Evolutionary conservation across 2,797 vertebrate species (phyloP).

Genomic region (Rallus crepitans): DNA sequence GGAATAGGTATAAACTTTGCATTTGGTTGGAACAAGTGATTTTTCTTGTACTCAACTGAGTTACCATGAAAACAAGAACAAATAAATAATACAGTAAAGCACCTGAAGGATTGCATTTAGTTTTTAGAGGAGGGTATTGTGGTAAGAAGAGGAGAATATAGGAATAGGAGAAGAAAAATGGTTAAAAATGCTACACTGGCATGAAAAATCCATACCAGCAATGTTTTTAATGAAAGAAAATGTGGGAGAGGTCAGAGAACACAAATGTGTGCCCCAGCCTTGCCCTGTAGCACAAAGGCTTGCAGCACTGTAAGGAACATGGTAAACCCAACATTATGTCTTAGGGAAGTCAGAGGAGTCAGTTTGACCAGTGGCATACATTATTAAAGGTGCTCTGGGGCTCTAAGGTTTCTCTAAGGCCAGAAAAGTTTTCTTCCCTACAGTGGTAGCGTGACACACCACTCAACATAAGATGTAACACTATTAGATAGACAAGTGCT

Average conservation of each 20-base stretch:
- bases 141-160: neutral
- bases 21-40: neutral
- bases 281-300: neutral
- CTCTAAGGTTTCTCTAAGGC: neutral
- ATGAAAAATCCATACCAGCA: neutral
- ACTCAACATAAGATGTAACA: accelerated
- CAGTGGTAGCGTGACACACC: neutral
- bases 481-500: neutral
- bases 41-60: neutral
- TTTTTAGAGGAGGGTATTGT: neutral
- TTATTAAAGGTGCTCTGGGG: neutral
- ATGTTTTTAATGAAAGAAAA: accelerated
- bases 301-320: neutral
- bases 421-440: neutral
- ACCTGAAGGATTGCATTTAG: neutral
- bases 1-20: neutral
- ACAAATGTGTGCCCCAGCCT: accelerated
- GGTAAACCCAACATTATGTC: neutral
- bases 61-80: neutral
- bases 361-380: neutral
- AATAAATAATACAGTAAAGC: neutral
- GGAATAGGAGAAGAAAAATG: neutral
- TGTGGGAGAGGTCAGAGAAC: neutral
- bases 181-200: neutral
- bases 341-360: neutral